Base-by-base conservation (phyloP, 2,888 invertebrate species). In the Drosophila vallismaia region DNA sequence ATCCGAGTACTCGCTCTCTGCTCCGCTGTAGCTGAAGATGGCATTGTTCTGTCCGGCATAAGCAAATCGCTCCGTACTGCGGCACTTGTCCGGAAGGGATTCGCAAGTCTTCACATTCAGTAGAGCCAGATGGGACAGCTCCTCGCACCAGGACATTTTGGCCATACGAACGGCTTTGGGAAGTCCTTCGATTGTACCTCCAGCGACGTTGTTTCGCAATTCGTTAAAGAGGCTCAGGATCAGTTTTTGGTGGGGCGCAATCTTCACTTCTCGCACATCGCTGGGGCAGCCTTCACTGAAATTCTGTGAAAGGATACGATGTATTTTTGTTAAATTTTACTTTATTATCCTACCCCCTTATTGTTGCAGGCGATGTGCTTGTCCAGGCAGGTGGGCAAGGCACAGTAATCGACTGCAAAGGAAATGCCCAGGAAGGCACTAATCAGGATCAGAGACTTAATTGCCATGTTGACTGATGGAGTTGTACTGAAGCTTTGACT, bases 91-190 rank as follows among this genome's bases (percentile, higher is more conserved):
- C 0, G 77, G 66, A 38, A 72, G 24, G 3, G 83, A 82, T 3
- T 69, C 59, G 31, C 86, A 87, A 9, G 81, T 86, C 44, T 69
- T 71, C 2, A 82, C 87, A 62, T 87, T 86, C 5, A 71, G 58
- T 0, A 66, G 42, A 1, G 86, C 87, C 54, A 86, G 19, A 4
- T 75, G 58, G 19, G 86, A 42, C 7, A 87, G 74, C 42, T 86
- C 82, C n/a, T 79, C 71, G 55, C 79, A 79, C 85, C 85, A 86
- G 38, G 72, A 67, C 82, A 86, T 86, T 50, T 87, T 82, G 8
- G 87, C 87, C 85, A 86, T 86, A 5, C 85, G 87, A 1, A 69
- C 10, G 1, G 82, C 86, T 26, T 76, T 83, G 7, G 82, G 86
- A 1, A 80, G 49, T 3, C 52, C 46, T 5, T 79, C 68, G 5